These are phyloP conservation scores for Ostrea edulis DNA, from an alignment of 1,140 invertebrate genomes.

Conservation along the genomic window DNA sequence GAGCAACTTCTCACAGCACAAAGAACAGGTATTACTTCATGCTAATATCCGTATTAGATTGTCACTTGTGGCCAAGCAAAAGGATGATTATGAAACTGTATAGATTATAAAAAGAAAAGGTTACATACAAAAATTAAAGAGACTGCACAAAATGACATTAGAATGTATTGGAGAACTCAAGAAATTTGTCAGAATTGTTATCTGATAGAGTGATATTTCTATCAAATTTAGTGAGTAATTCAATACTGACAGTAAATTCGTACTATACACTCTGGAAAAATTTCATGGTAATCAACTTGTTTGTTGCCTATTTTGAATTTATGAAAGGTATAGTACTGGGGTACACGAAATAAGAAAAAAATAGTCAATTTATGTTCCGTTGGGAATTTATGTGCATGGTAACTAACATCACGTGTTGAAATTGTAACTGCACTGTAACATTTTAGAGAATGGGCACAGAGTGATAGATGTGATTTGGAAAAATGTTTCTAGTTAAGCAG, in stretches of 20 bases:
- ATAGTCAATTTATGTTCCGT: too few relatives aligned
- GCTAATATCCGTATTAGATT: neutral
- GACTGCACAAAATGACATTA: neutral
- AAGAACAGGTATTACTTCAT: conserved; percentile 79
- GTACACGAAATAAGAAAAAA: too few relatives aligned
- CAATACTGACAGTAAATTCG: neutral
- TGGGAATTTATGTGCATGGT: too few relatives aligned
- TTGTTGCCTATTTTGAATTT: too few relatives aligned
- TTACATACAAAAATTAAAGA: neutral
- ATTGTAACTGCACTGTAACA: too few relatives aligned
- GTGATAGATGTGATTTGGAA: too few relatives aligned
- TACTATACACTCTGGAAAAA: too few relatives aligned
- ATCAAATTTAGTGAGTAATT: neutral
- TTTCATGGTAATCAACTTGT: too few relatives aligned
- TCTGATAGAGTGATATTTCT: neutral
- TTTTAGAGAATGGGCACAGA: too few relatives aligned
- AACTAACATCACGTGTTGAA: too few relatives aligned
- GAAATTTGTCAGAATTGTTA: neutral
- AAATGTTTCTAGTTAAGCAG: too few relatives aligned
- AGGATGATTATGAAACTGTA: neutral
- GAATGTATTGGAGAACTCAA: neutral
- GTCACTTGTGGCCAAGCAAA: neutral
- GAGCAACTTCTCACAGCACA: conserved; percentile 60
- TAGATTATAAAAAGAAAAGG: neutral
- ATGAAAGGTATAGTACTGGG: too few relatives aligned